Base-by-base conservation (phyloP, 2,797 vertebrate genomes). In the Anisognathus igniventris region DNA sequence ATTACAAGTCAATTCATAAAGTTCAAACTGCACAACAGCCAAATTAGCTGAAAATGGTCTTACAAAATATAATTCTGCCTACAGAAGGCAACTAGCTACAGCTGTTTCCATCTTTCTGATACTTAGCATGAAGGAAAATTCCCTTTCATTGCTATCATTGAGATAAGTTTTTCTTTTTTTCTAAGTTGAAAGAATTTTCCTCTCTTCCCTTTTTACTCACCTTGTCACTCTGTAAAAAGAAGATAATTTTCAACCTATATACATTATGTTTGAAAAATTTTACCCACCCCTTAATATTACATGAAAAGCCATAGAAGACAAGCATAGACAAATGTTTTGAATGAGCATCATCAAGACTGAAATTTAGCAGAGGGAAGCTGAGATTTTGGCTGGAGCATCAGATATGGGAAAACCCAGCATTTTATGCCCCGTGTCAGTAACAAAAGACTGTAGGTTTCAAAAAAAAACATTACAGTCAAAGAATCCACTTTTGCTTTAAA, bases 1-100 rank as follows among this genome's bases (percentile, higher is more conserved):
- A 97, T 97, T 97, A 97, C 95, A 97, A 98, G 96, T 97, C 97
- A 98, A 96, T 97, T 96, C 92, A 5, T 96, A 97, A 98, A 97
- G 96, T 97, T 95, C 96, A 97, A 81, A 64, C 73, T 72, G 66
- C 86, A 97, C 72, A 97, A 93, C 93, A 97, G 94, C 65, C 95
- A 97, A 97, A 97, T 92, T 95, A 95, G 76, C 56, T 53, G 64
- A 92, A 97, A 97, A 96, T 89, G 60, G 70, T 88, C 85, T 94
- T 96, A 92, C 76, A 95, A 96, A 96, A 96, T 94, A 71, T 24
- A 87, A 95, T 91, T 95, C 85, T 90, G 14, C 27, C 56, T 71
- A 71, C 39, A 47, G 28, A 75, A 71, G 44, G 33, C 51, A 87
- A 78, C 28, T 57, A 67, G 33, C 22, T 60, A 56, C 31, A 91